Evolutionary conservation across 1,140 invertebrate genomes (phyloP), one percentile per base, ranked within the genome.

Genomic region (Nylanderia fulva): DNA sequence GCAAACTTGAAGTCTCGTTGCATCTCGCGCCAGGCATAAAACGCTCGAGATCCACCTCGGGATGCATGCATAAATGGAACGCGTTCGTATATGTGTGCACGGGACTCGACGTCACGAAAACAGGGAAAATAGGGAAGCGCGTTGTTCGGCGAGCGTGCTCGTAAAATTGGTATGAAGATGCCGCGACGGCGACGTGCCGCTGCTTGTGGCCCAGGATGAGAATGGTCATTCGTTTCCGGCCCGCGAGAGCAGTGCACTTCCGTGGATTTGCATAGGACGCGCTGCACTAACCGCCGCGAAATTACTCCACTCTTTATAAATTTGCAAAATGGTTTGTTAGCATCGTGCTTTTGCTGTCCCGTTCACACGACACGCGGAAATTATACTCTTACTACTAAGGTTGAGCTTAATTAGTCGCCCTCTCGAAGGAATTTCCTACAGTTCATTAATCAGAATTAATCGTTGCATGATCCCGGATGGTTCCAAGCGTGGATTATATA

Each of bases 81-180:
- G 54, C 27, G 36, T 39, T 36, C 42, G 45, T 48, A 18, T 48
- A 18, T 48, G 54, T 58, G 52, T 60, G 36, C 66, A 24, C 24
- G 64, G 29, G 61, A 54, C 48, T 29, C 42, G 76, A 69, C 42
- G 48, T 80, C 77, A 80, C 52, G 36, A 82, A 71, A 72, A 18
- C 52, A 27, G n/a, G 77, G 36, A 72, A 82, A 82, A 72, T 72
- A 60, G 52, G n/a, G n/a, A 58, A 71, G 77, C 66, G 77, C 66
- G 52, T 58, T 80, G 64, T 72, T 82, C 77, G 77, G 66, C 66
- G 39, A 71, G 52, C 52, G 29, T 13, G 52, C 77, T 82, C 77
- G 77, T 82, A 82, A 82, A 82, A 82, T 82, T 58, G 77, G 52
- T 56, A 82, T 58, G 66, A 82, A 72, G 77, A 82, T 71, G 64